Percentiles rank a stretch among this genome's conserved stretches.
Evolutionary conservation across 1,140 invertebrate genomes (phyloP).

Genomic region (Phortica variegata): DNA sequence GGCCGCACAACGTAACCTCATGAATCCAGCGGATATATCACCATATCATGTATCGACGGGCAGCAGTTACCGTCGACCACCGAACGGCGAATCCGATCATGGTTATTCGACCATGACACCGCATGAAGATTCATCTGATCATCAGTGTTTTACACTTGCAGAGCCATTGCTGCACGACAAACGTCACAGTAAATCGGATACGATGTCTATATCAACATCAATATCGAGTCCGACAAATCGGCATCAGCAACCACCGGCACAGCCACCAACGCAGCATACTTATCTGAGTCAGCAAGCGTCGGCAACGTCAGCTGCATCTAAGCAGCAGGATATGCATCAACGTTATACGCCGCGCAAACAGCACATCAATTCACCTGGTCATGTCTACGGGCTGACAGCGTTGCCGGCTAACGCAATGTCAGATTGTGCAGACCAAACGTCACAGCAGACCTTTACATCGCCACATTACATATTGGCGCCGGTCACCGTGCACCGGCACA

Average conservation of each 20-base stretch:
- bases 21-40: conserved; percentile 68
- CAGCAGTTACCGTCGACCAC: conserved; percentile 70
- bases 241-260: conserved; percentile 31
- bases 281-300: conserved; percentile 32
- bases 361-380: conserved; percentile 34
- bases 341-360: conserved; percentile 47
- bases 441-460: conserved; percentile 14
- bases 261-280: conserved; percentile 32
- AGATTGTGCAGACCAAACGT: conserved; percentile 21
- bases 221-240: conserved; percentile 59
- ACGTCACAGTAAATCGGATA: conserved; percentile 62
- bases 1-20: conserved; percentile 44
- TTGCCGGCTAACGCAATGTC: no score
- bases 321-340: conserved; percentile 38
- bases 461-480: conserved; percentile 71
- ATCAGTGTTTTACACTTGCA: conserved; percentile 70
- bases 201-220: conserved; percentile 64
- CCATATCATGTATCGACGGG: conserved; percentile 83
- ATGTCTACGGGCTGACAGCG: conserved; percentile 55
- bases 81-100: conserved; percentile 86
- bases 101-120: conserved; percentile 95
- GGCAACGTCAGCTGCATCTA: conserved; percentile 59
- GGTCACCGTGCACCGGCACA: conserved; percentile 83
- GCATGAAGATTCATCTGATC: conserved; percentile 81
- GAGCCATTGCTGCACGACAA: conserved; percentile 63